Evolutionary conservation across 2,888 invertebrate species (phyloP), one percentile per base, ranked within the genome.

Genomic region (Epinotia bilunana): DNA sequence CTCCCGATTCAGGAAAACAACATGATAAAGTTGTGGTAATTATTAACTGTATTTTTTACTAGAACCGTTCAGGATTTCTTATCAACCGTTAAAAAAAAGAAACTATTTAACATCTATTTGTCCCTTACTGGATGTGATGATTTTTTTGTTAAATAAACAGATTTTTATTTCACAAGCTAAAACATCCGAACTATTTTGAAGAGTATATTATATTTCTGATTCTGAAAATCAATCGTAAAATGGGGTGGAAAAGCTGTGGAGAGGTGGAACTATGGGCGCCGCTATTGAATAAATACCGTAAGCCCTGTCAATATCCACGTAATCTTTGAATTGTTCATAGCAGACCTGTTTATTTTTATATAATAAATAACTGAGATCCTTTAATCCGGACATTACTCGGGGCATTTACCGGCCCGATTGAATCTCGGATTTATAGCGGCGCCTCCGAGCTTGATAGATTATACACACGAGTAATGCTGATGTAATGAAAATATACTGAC

Each of bases 391-490:
- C 61, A 61, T 61, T 33, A 61, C 61, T 61, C 61, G 61, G 16
- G 61, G 61, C 61, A 61, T 61, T 61, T 60, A 60, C 16, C 23
- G 61, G 23, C 61, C 11, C 16, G 53, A 53, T 65, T 65, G 65
- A 53, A 28, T 53, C 65, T 23, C 4, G 16, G n/a, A 65, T 65
- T 65, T 65, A 65, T 65, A 28, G 65, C 53, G n/a, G 28, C 49
- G 53, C 65, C 65, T 65, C 18, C 28, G 39, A 18, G n/a, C 53
- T 28, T 65, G 65, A 65, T 65, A 65, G 65, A 65, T 65, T 65
- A 49, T n/a, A 28, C 53, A 16, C 64, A 49, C 20, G n/a, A 53
- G 65, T 65, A 65, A 65, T 65, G 49, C 53, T 33, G 53, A 53
- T 65, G 53, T 53, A 65, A 65, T 65, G 53, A 33, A 53, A 65